These are phyloP conservation scores for Belonocnema kinseyi DNA, from an alignment of 1,140 invertebrate genomes.

Conservation along the genomic window DNA sequence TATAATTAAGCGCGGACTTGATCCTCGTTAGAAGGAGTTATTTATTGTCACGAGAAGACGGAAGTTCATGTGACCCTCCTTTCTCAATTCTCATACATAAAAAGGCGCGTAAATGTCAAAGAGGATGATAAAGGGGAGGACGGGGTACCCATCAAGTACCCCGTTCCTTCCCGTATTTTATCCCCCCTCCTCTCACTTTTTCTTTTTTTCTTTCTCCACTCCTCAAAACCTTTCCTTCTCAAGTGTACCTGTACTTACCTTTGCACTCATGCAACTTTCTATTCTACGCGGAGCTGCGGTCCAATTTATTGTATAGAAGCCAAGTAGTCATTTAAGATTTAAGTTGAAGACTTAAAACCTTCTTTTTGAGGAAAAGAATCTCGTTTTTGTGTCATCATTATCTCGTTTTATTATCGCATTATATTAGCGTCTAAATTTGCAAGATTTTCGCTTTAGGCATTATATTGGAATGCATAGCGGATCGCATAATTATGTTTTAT, in stretches of 20 bases:
- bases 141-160: not conserved
- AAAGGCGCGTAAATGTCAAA: constrained; percentile 24
- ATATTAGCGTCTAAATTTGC: constrained; percentile 19
- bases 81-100: constrained; percentile 8
- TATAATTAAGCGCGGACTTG: constrained; percentile 25
- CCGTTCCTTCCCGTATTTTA: not conserved
- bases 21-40: constrained; percentile 10
- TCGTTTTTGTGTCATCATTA: not conserved
- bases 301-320: constrained; percentile 7
- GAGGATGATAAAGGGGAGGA: not conserved
- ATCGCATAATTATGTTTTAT: constrained; percentile 28
- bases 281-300: not conserved
- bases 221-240: constrained; percentile 12
- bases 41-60: constrained; percentile 17
- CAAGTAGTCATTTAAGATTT: not conserved
- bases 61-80: not conserved
- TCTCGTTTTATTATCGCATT: constrained; percentile 14
- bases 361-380: not conserved
- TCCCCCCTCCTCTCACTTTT: not conserved
- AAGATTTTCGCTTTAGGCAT: constrained; percentile 9
- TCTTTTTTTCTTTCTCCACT: not conserved
- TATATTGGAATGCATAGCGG: constrained; percentile 27
- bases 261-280: constrained; percentile 23
- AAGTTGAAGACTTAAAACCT: constrained; percentile 15
- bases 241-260: not conserved